Percentiles rank a stretch among this genome's conserved stretches.
Conservation (phyloP, 2,888 invertebrate genomes). For the Drosophila infuscata region DNA sequence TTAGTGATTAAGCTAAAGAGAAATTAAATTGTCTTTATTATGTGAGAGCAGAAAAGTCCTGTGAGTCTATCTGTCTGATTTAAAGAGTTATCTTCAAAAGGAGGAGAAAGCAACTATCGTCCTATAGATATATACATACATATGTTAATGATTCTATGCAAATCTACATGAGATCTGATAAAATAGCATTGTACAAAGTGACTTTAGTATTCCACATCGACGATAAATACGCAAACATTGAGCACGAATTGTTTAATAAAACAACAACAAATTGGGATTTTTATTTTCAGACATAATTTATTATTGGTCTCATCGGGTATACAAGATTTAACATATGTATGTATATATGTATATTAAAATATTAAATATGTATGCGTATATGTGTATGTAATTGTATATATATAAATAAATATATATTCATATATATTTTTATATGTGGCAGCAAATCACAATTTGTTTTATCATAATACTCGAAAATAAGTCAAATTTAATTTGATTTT, state of each 20-base stretch:
- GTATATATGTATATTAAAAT: constrained; percentile 56
- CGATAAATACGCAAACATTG: constrained; percentile 17
- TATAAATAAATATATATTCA: neutral
- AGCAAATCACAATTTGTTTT: constrained; percentile 63
- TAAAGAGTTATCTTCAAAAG: neutral
- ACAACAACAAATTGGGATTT: constrained; percentile 67
- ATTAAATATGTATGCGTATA: constrained; percentile 36
- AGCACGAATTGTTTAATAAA: constrained; percentile 62
- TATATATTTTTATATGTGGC: constrained; percentile 43
- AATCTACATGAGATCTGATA: constrained; percentile 2
- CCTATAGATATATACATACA: constrained; percentile 42
- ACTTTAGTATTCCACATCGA: constrained; percentile 12
- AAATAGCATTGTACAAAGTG: neutral
- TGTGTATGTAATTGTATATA: constrained; percentile 25
- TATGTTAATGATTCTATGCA: constrained; percentile 29
- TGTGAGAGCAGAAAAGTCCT: neutral
- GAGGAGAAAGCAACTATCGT: neutral
- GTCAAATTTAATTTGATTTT: constrained; percentile 22
- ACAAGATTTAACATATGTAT: constrained; percentile 74
- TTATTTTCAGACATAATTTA: constrained; percentile 65
- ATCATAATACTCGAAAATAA: constrained; percentile 53
- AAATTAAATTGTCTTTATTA: neutral
- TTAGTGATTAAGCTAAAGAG: neutral
- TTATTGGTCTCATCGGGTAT: constrained; percentile 67
- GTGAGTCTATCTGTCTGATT: neutral